Conservation (phyloP, 2,888 invertebrate genomes). For the Dromius quadrimaculatus region DNA sequence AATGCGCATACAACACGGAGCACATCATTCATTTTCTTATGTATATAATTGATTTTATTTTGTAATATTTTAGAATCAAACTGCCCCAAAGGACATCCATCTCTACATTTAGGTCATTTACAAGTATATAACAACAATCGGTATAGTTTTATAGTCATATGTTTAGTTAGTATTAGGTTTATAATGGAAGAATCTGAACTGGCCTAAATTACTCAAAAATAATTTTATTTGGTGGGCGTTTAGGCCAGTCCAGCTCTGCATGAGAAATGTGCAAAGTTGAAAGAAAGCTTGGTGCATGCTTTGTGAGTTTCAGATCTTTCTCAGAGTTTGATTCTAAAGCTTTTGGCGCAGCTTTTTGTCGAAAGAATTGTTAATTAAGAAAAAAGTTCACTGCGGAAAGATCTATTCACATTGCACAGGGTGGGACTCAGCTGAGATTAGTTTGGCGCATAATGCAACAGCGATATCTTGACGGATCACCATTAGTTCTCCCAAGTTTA, state of each 20-base stretch:
- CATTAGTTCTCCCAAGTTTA: constrained; percentile 19
- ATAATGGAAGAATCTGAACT: constrained; percentile 31
- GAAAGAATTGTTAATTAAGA: constrained; percentile 36
- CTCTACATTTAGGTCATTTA: constrained; percentile 40
- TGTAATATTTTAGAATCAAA: constrained; percentile 50
- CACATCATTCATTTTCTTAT: constrained; percentile 29
- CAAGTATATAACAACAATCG: constrained; percentile 47
- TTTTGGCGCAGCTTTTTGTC: constrained; percentile 5
- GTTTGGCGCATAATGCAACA: neutral
- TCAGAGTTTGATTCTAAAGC: constrained; percentile 4
- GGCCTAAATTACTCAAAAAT: neutral
- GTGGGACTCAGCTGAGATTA: neutral
- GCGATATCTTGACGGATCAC: constrained; percentile 14
- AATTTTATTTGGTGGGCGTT: neutral
- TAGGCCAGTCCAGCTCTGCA: neutral
- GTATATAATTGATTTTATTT: constrained; percentile 44
- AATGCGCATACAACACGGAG: neutral
- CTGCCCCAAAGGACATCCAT: constrained; percentile 20
- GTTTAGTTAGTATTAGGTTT: constrained; percentile 36
- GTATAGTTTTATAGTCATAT: constrained; percentile 40
- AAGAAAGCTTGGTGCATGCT: neutral
- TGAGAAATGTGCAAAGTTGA: constrained; percentile 1
- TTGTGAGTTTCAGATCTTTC: constrained; percentile 1
- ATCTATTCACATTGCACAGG: constrained; percentile 13
- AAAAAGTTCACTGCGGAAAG: constrained; percentile 3